Conservation (phyloP, 1,140 invertebrate genomes). For the Stegodyphus dumicola region DNA sequence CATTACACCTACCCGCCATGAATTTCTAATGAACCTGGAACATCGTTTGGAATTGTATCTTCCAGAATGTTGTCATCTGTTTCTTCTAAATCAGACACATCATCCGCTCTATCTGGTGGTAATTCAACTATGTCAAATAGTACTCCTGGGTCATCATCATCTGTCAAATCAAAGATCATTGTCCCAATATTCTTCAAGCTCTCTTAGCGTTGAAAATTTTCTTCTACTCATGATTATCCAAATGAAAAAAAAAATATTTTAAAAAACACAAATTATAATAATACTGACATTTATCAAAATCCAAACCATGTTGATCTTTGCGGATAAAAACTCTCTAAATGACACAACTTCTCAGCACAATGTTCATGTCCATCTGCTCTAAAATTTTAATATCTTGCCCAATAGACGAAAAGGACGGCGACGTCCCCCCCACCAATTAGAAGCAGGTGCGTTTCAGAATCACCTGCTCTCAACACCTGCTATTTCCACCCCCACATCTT, state of each 20-base stretch:
- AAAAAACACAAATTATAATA: slow-evolving; percentile 3
- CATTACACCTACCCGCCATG: not conserved
- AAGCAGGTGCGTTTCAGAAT: slow-evolving; percentile 16
- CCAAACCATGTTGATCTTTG: too few relatives aligned
- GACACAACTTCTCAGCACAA: not conserved
- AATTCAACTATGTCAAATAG: not conserved
- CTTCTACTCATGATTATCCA: not conserved
- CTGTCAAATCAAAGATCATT: not conserved
- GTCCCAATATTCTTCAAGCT: not conserved
- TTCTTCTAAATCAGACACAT: not conserved
- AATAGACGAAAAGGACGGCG: too few relatives aligned
- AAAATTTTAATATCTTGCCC: not conserved
- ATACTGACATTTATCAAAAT: slow-evolving; percentile 1
- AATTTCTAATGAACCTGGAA: slow-evolving; percentile 2
- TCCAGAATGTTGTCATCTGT: not conserved
- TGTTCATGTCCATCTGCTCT: not conserved
- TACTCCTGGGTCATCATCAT: too few relatives aligned
- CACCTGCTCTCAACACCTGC: slow-evolving; percentile 1
- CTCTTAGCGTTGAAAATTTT: slow-evolving; percentile 2
- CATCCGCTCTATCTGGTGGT: not conserved
- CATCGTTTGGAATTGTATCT: not conserved
- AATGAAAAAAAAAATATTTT: not conserved
- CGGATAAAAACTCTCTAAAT: not conserved
- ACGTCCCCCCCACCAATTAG: slow-evolving; percentile 1
- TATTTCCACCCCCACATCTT: slow-evolving; percentile 1